Evolutionary conservation across 2,113 vertebrate genomes (phyloP).

Genomic region (Fulica atra): DNA sequence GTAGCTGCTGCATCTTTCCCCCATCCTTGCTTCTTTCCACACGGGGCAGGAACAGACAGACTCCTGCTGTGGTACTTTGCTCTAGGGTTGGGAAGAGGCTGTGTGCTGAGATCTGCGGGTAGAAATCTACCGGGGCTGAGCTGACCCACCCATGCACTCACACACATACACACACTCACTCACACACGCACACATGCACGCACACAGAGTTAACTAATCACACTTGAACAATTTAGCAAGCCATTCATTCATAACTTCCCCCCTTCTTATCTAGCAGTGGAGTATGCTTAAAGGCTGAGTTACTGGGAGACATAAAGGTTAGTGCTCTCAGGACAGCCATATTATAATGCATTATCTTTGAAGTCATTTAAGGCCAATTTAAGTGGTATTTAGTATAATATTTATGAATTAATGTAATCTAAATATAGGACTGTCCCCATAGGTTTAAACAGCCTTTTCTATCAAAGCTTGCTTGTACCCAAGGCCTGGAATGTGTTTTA

Average conservation of each 20-base stretch:
- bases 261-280: conserved; percentile 57
- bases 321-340: conserved; percentile 82
- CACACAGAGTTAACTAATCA: conserved; percentile 51
- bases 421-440: conserved; percentile 75
- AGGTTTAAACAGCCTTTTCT: conserved; percentile 71
- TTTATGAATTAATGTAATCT: conserved; percentile 85
- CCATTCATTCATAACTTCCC: conserved; percentile 79
- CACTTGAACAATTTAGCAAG: conserved; percentile 57
- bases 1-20: background rate
- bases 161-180: background rate
- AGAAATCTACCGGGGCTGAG: conserved; percentile 4
- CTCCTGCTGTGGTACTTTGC: conserved; percentile 10
- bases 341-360: conserved; percentile 81
- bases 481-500: conserved; percentile 58
- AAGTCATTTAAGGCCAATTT: conserved; percentile 83
- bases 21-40: background rate
- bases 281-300: conserved; percentile 75
- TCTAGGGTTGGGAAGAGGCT: background rate
- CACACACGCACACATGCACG: background rate
- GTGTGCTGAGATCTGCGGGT: background rate
- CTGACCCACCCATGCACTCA: conserved; percentile 9
- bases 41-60: background rate
- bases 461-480: conserved; percentile 56
- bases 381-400: conserved; percentile 84
- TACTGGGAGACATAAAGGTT: conserved; percentile 79